Evolutionary conservation across 2,113 vertebrate genomes (phyloP).

Genomic region (Circaetus gallicus): DNA sequence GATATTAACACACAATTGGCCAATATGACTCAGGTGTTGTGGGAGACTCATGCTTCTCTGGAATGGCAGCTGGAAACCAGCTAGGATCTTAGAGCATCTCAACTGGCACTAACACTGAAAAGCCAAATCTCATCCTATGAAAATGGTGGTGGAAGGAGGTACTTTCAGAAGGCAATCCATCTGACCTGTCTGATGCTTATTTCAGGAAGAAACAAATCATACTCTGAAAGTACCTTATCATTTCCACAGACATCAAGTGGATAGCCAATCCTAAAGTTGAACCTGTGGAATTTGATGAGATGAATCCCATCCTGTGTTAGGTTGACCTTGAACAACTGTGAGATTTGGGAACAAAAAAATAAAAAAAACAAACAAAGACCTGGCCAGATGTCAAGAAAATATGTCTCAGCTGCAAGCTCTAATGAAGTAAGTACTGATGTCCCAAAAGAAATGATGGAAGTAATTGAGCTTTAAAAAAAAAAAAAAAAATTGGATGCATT

Average conservation of each 20-base stretch:
- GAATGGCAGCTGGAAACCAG: neutral
- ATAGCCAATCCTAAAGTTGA: neutral
- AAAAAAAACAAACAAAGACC: neutral
- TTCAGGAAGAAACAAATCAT: neutral
- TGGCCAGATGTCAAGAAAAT: neutral
- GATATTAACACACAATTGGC: neutral
- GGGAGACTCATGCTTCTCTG: neutral
- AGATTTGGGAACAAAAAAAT: neutral
- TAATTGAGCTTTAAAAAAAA: neutral
- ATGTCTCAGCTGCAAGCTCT: neutral
- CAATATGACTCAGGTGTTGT: neutral
- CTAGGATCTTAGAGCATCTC: neutral
- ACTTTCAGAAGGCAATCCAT: neutral
- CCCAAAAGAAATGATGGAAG: conserved; percentile 1
- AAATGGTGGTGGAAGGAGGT: neutral
- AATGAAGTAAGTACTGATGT: neutral
- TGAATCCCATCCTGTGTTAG: neutral
- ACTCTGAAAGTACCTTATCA: neutral
- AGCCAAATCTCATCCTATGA: fast-evolving
- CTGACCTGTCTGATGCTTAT: neutral
- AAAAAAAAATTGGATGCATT: neutral
- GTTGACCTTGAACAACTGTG: neutral
- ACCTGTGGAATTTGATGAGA: neutral
- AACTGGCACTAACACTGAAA: neutral
- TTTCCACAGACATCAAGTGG: neutral